phyloP scores from a whole-genome alignment of 2,113 vertebrate species.

The Mustelus asterias region DNA sequence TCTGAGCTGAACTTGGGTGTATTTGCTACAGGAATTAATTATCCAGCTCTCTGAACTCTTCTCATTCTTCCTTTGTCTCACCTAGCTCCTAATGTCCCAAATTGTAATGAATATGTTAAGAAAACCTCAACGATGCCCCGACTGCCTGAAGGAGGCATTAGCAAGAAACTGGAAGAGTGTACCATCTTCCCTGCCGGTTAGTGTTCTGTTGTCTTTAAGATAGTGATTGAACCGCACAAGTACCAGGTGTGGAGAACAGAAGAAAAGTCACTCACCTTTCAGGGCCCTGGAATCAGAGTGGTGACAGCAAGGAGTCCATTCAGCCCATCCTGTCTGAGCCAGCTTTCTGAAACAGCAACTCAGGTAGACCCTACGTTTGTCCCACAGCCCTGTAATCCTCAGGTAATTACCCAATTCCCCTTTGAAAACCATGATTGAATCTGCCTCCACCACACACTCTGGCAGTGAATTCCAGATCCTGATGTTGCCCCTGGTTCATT shows the following conservation, averaged over 20 bases:
- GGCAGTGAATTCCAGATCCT: background rate
- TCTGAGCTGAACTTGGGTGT: background rate
- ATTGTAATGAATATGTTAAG: background rate
- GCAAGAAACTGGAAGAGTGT: conserved; percentile 27
- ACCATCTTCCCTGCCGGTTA: conserved; percentile 22
- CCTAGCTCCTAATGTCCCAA: conserved; percentile 23
- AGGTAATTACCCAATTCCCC: background rate
- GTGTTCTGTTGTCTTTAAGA: background rate
- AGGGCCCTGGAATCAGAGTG: background rate
- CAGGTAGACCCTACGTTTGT: background rate
- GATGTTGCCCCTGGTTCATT: background rate
- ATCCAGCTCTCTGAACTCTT: background rate
- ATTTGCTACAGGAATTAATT: background rate
- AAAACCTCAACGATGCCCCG: background rate
- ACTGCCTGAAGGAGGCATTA: background rate
- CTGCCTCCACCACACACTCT: background rate
- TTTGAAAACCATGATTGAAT: background rate
- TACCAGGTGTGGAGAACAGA: background rate
- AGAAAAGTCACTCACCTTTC: background rate
- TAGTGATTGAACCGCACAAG: background rate
- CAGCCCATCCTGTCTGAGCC: too few species aligned
- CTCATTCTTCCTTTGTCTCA: background rate
- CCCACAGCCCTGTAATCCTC: background rate
- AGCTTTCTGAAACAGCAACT: background rate
- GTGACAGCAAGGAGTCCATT: background rate